These are phyloP conservation scores for Drosophila cyrtoloma DNA, from an alignment of 2,888 invertebrate species.

Conservation along the genomic window DNA sequence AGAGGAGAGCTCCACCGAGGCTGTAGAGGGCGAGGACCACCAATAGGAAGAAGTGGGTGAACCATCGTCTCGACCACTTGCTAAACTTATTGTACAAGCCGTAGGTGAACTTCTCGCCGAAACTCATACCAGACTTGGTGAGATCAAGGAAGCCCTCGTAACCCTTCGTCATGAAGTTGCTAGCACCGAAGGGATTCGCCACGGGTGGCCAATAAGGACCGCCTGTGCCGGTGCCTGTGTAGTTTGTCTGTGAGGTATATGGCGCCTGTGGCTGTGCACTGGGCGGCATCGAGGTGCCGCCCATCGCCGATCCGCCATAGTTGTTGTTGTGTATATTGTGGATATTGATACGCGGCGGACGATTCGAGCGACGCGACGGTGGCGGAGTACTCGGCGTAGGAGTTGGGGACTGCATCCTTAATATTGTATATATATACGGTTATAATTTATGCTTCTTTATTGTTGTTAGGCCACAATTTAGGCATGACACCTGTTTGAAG, in stretches of 20 bases:
- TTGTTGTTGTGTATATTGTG: constrained; percentile 52
- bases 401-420: constrained; percentile 33
- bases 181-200: constrained; percentile 87
- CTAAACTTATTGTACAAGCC: constrained; percentile 92
- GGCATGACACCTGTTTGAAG: constrained; percentile 7
- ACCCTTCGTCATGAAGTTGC: constrained; percentile 92
- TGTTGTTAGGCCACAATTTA: background rate
- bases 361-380: constrained; percentile 70
- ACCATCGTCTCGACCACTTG: constrained; percentile 92
- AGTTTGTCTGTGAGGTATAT: constrained; percentile 76
- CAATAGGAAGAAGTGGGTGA: constrained; percentile 94
- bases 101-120: constrained; percentile 93
- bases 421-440: background rate
- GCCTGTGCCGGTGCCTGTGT: constrained; percentile 53
- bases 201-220: constrained; percentile 84
- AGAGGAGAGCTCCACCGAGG: constrained; percentile 92
- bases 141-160: constrained; percentile 92
- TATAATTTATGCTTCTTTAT: background rate
- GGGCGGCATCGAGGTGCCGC: constrained; percentile 72
- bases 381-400: constrained; percentile 63
- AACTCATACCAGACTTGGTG: constrained; percentile 92
- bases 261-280: constrained; percentile 72
- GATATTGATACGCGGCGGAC: constrained; percentile 84
- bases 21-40: constrained; percentile 92
- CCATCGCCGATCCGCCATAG: constrained; percentile 60